Evolutionary conservation across 2,888 invertebrate genomes (phyloP), one percentile per base, ranked within the genome.

Genomic region (Galeopsomyia nigrocyanea): DNA sequence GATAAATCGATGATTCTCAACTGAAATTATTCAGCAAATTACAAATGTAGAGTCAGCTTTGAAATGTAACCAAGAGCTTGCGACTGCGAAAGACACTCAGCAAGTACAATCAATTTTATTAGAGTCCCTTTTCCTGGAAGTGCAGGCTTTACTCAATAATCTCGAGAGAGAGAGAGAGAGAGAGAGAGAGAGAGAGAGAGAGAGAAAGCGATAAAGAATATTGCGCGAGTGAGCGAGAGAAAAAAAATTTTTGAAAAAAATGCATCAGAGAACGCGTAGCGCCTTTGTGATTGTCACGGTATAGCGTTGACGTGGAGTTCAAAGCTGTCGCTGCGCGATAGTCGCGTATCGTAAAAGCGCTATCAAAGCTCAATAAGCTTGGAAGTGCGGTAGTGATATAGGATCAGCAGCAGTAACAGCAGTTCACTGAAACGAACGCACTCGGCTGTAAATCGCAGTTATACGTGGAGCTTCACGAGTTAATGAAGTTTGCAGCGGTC

Each of bases 401-500:
- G 21, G n/a, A 9, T 17, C 17, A 39, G 26, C 22, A 39, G 46
- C 61, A 26, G 51, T 21, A n/a, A 0, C 55, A 19, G 39, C 61
- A 16, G 46, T n/a, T n/a, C 55, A 47, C 47, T 61, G 46, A 31
- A 61, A 47, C 17, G 16, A 61, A 47, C 17, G 16, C 55, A 50
- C 5, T 53, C 14, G 1, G 17, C 13, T 7, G 14, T 6, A n/a
- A 47, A 14, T 14, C 10, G 2, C 7, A 14, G 5, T 14, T 14
- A n/a, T n/a, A 67, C 31, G 21, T 47, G 47, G 7, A 26, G n/a
- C 39, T n/a, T 67, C 63, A 66, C 49, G 63, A 47, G 63, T 58
- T 67, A 67, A 74, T 67, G 69, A 67, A 67, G 53, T 63, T 74
- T 74, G 7, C 62, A 70, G 73, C 61, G n/a, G 65, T 26, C 19